Evolutionary conservation across 2,797 vertebrate species (phyloP), one percentile per base, ranked within the genome.

Genomic region (Chaetodon trifasciatus): DNA sequence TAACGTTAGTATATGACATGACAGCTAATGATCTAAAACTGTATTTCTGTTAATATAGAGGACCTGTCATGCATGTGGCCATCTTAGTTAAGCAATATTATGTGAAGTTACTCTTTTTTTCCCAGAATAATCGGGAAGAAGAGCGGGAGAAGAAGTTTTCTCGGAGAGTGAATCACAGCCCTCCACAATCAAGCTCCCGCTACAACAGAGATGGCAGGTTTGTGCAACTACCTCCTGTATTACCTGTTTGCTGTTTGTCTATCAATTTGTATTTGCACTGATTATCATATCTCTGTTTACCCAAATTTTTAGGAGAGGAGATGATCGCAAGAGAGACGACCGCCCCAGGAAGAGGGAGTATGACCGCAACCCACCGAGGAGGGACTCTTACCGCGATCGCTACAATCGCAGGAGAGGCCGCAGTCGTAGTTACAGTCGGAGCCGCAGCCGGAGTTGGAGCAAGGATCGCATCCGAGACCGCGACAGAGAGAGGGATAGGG

Each of bases 301-400:
- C 8, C 46, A 16, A 6, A 47, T 71, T 50, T 60, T 44, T 11
- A 99, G 98, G 93, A 97, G 97, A 92, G 96, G 95, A 3, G 98
- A 99, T 89, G 98, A 99, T 74, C 97, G 98, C 64, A 99, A 98
- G 78, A 97, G 98, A 88, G 98, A 99, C 5, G 98, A 99, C 70
- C 98, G 98, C 60, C 96, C 97, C 83, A 96, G 98, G 11, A 99
- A 99, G 92, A 95, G 98, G 83, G 98, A 99, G 63, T 99, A 99
- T 76, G 98, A 99, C 49, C 96, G 98, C 72, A 96, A 96, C 83
- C 96, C 95, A 19, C 97, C 96, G 46, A 95, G 98, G 70, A 96
- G 98, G 83, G 98, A 99, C 89, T 98, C 97, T 0, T 99, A 99
- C 66, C 96, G 98, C 12, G 98, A 99, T 6, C 95, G 98, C 0